These are phyloP conservation scores for Stomorhina lunata DNA, from an alignment of 2,888 invertebrate species.

Conservation along the genomic window DNA sequence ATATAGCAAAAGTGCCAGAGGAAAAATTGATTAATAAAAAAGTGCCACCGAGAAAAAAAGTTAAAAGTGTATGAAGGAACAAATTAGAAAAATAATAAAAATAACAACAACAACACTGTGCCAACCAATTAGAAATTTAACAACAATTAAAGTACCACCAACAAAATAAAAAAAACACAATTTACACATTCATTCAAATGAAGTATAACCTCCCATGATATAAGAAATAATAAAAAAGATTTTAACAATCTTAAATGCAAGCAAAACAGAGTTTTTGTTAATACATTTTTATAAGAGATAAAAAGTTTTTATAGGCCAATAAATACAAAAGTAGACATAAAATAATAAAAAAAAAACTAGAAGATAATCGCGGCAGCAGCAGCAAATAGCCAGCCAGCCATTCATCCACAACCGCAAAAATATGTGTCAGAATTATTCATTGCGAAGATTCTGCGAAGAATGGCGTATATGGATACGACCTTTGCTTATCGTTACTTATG, in stretches of 20 bases:
- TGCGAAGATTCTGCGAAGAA: slow-evolving; percentile 76
- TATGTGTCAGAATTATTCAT: slow-evolving; percentile 62
- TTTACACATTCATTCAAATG: not conserved
- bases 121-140: slow-evolving; percentile 52
- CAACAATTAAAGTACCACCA: slow-evolving; percentile 22
- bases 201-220: not conserved
- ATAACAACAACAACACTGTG: slow-evolving; percentile 40
- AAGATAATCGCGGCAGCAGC: not conserved
- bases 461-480: slow-evolving; percentile 97
- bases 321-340: not conserved
- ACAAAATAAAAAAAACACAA: slow-evolving; percentile 2
- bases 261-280: not conserved
- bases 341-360: not conserved
- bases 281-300: not conserved
- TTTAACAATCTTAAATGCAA: not conserved
- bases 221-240: not conserved
- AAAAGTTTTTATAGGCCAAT: not conserved
- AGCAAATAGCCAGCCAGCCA: not conserved
- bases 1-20: slow-evolving; percentile 33
- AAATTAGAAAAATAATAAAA: slow-evolving; percentile 34
- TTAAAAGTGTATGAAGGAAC: slow-evolving; percentile 6
- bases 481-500: slow-evolving; percentile 88
- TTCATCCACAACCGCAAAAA: not conserved
- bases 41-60: slow-evolving; percentile 33
- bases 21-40: slow-evolving; percentile 55